Base-by-base conservation (phyloP, 2,888 invertebrate genomes). In the Macroteleia sp. region DNA sequence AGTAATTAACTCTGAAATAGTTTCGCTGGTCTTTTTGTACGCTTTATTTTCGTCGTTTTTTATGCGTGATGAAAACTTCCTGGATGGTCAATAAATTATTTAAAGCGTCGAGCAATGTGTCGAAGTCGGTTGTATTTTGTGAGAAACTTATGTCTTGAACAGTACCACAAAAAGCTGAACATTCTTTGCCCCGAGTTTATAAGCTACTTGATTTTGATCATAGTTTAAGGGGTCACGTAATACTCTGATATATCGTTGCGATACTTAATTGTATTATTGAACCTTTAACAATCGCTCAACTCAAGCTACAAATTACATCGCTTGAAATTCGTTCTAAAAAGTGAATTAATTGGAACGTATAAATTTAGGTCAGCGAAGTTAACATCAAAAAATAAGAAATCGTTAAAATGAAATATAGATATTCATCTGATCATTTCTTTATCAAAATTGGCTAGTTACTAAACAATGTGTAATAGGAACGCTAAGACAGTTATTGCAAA, bases 201-300 rank as follows among this genome's bases (percentile, higher is more conserved):
- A 54, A 36, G 61, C 57, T 54, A 34, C 44, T 17, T 30, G 50
- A 61, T 44, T 71, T 71, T 52, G 19, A 71, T 44, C 54, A 46
- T 46, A 71, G 20, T 70, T 52, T 70, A 54, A 61, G 16, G 39
- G 46, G 52, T 56, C 62, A 32, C 54, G 48, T 56, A 41, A 34
- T 41, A 48, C 56, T 62, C 56, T 48, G 48, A 64, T 57, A 39
- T 54, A 69, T 69, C 25, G 17, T 30, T 9, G 20, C 56, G 34
- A 64, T 32, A 20, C 30, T 32, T 56, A 57, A 64, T 73, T 64
- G 30, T 62, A 46, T 62, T 62, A 54, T 62, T 57, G 42, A 64
- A 48, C 46, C 36, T 41, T 41, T 22, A 41, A 16, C 44, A 61
- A 54, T 30, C 61, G 39, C 54, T 54, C 34, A 59, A 48, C 34